phyloP scores from a whole-genome alignment of 1,140 invertebrate genomes.

The Pristionchus pacificus region DNA sequence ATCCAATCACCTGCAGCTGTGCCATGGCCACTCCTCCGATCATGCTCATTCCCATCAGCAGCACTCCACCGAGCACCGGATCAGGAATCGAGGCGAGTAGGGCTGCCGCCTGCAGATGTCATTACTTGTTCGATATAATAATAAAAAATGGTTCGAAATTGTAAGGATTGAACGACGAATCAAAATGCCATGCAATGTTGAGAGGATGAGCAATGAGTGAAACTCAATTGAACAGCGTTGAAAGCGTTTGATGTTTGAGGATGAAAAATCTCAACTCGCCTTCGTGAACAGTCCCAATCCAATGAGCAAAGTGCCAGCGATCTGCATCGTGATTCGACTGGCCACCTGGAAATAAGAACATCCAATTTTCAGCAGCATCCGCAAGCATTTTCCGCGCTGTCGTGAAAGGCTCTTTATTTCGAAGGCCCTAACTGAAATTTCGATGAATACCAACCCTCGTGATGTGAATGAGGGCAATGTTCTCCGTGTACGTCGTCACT shows the following conservation, averaged over 20 bases:
- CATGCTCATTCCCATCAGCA: constrained; percentile 28
- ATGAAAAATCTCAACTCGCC: no score
- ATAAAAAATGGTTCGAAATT: no score
- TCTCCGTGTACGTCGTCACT: constrained; percentile 34
- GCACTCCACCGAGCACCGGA: constrained; percentile 33
- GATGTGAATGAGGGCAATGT: constrained; percentile 28
- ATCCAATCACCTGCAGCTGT: constrained; percentile 30
- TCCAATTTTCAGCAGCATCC: not conserved
- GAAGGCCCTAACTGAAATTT: not conserved
- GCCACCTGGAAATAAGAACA: constrained; percentile 17
- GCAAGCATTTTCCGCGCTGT: not conserved
- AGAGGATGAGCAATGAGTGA: not conserved
- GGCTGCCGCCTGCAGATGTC: constrained; percentile 17
- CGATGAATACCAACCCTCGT: constrained; percentile 18
- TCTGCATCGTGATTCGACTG: constrained; percentile 30
- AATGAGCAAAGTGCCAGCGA: constrained; percentile 30
- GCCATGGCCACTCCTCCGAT: constrained; percentile 27
- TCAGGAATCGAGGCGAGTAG: constrained; percentile 29
- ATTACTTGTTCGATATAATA: no score
- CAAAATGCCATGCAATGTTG: no score
- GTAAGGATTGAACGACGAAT: no score
- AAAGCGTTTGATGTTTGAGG: no score
- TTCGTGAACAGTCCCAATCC: constrained; percentile 30
- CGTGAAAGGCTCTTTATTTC: not conserved
- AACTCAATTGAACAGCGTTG: no score